Base-by-base conservation (phyloP, 2,888 invertebrate genomes). In the Pammene aurita region DNA sequence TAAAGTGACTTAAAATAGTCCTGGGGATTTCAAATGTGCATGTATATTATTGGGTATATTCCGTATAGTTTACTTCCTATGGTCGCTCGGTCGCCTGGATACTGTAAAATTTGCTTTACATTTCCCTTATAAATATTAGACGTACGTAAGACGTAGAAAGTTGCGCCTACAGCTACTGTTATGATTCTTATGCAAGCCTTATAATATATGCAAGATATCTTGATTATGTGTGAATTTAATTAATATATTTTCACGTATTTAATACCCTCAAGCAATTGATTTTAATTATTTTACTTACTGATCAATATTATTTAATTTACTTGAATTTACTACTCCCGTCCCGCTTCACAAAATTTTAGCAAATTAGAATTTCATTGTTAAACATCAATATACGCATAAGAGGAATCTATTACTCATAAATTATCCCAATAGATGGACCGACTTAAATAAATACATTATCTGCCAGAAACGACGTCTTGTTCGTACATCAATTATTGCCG, bases 121-220 rank as follows among this genome's bases (percentile, higher is more conserved):
- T 60, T 66, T 67, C 65, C 60, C 56, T 57, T 64, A 61, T n/a
- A n/a, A n/a, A n/a, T 63, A 46, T 63, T 58, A 50, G 9, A 26
- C 11, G 57, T 26, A 26, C 61, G 70, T 67, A 70, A 70, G 66
- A 58, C 66, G 71, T 73, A 73, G 72, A 72, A 73, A 73, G 73
- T 73, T 55, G 50, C 42, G 68, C 68, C 60, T 55, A 38, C 34
- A 67, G 68, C 68, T 54, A 61, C 58, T 54, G 64, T 72, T 72
- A 71, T 66, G 65, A 61, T 60, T 50, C 64, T 69, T 69, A 69
- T 69, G 69, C 60, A 69, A 69, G 60, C 26, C 46, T 60, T 69
- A 60, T 69, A 60, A 65, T 46, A 60, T 69, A 60, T 64, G 63
- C 63, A 68, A 68, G 58, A 44, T 38, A 55, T 65, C 41, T 52